Percentiles rank a stretch among this genome's conserved stretches.
Conservation (phyloP, 2,113 vertebrate species). For the Lathamus discolor region DNA sequence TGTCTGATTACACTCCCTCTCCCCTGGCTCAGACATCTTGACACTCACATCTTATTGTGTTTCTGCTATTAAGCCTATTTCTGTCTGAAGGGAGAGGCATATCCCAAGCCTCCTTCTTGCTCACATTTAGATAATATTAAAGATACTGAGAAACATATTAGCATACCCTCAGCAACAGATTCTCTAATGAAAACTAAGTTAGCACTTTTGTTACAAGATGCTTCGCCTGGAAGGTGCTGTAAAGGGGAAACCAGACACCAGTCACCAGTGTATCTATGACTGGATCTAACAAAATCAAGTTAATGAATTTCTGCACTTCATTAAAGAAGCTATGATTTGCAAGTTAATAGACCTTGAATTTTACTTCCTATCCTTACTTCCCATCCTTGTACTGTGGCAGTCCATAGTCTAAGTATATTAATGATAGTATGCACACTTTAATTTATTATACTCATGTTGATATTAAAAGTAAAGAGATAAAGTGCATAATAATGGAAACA, state of each 20-base stretch:
- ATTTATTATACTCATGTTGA: background rate
- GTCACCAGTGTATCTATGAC: background rate
- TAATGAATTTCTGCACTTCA: conserved; percentile 28
- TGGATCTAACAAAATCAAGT: background rate
- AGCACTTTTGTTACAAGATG: background rate
- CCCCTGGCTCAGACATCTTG: background rate
- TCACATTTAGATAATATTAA: background rate
- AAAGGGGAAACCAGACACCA: background rate
- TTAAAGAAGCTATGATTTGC: background rate
- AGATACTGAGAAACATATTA: background rate
- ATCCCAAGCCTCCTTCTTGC: background rate
- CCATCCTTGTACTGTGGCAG: background rate
- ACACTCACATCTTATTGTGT: background rate
- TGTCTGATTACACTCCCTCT: background rate
- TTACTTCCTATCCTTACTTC: background rate
- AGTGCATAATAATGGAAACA: background rate
- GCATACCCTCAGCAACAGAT: background rate
- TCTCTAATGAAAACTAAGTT: background rate
- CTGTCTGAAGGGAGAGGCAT: background rate
- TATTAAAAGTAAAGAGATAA: background rate
- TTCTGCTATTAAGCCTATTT: background rate
- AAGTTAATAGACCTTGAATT: background rate
- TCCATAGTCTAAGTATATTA: background rate
- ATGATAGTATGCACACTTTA: background rate
- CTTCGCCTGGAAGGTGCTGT: background rate